A percentile compares a stretch with the other conserved stretches of the same genome.
Evolutionary conservation across 37 sponge, comb jelly and placozoan species (phyloP).

Genomic region (Geodia barretti): DNA sequence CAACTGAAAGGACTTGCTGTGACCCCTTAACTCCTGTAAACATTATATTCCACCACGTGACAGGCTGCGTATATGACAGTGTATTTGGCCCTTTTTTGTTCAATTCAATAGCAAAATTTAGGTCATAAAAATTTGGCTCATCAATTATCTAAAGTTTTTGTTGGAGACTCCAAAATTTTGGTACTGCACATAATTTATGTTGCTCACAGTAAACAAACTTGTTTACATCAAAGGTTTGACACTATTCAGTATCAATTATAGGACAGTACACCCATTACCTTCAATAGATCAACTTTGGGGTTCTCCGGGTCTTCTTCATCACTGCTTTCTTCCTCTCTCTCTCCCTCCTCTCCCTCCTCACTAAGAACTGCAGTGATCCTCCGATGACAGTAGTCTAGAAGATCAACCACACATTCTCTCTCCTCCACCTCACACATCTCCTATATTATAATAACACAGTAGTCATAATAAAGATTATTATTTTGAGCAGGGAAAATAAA

Average conservation of each 20-base stretch:
- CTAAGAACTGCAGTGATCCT: slow-evolving; percentile 29
- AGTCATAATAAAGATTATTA: background rate
- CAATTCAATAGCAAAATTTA: too few relatives aligned
- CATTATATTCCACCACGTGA: too few relatives aligned
- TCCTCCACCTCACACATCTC: slow-evolving; percentile 65
- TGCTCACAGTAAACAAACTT: too few relatives aligned
- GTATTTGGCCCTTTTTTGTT: too few relatives aligned
- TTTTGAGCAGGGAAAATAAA: background rate
- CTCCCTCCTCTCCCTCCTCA: slow-evolving; percentile 6
- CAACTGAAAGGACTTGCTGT: slow-evolving; percentile 32
- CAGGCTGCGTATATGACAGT: too few relatives aligned
- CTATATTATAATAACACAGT: slow-evolving; percentile 28
- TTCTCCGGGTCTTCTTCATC: slow-evolving; percentile 2
- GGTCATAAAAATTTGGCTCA: too few relatives aligned
- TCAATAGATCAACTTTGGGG: background rate
- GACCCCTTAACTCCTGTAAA: slow-evolving; percentile 60
- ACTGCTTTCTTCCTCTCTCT: background rate
- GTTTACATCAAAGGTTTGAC: too few relatives aligned
- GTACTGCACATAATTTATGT: too few relatives aligned
- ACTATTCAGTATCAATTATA: too few relatives aligned
- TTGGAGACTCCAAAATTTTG: too few relatives aligned
- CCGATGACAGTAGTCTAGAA: slow-evolving; percentile 82
- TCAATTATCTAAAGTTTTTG: too few relatives aligned
- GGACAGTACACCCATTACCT: too few relatives aligned
- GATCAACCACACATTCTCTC: slow-evolving; percentile 40